Conservation (phyloP, 2,888 invertebrate species). For the Ariolimax columbianus region DNA sequence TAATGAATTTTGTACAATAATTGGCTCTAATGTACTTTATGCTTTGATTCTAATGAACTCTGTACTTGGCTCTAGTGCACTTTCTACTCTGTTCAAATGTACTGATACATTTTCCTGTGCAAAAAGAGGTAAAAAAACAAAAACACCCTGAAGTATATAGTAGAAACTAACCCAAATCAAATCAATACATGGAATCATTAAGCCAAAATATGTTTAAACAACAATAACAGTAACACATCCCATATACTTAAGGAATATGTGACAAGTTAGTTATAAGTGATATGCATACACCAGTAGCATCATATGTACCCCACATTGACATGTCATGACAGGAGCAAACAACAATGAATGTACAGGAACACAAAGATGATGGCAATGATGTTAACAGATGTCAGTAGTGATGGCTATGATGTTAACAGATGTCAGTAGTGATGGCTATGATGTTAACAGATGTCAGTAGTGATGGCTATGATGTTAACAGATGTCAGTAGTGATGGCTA, state of each 20-base stretch:
- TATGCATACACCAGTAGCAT: constrained; percentile 9
- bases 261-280: not conserved
- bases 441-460: not conserved
- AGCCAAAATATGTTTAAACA: not conserved
- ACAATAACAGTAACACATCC: not conserved
- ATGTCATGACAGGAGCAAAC: not conserved
- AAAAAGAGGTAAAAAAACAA: not conserved
- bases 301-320: not conserved
- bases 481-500: not conserved
- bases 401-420: too few relatives aligned
- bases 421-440: too few relatives aligned
- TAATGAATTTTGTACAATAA: too few relatives aligned
- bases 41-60: not conserved
- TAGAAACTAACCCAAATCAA: not conserved
- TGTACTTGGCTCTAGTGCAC: not conserved
- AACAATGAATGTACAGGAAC: not conserved
- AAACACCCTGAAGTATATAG: not conserved
- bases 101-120: not conserved
- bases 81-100: too few relatives aligned
- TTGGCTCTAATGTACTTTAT: too few relatives aligned
- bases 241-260: not conserved
- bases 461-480: not conserved
- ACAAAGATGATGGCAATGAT: not conserved
- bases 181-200: not conserved
- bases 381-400: too few relatives aligned